Evolutionary conservation across 2,888 invertebrate species (phyloP).

Genomic region (Lathronympha strigana): DNA sequence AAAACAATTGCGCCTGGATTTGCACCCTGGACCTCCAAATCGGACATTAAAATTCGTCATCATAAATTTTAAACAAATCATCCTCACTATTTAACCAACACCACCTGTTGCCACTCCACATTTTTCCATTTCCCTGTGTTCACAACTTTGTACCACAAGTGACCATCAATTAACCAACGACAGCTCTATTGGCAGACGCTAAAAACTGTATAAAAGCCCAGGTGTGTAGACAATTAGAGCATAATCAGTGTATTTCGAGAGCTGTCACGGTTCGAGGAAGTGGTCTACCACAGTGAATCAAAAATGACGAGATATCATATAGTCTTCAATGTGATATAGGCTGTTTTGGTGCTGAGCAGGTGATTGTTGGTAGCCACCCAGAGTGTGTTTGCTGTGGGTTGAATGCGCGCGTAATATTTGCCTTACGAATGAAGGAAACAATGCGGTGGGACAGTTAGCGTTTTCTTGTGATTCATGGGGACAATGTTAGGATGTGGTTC

Average conservation of each 20-base stretch:
- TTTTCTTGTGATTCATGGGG: constrained; percentile 67
- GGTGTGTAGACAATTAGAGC: constrained; percentile 78
- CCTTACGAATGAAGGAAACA: constrained; percentile 81
- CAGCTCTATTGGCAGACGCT: constrained; percentile 59
- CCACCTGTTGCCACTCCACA: constrained; percentile 32
- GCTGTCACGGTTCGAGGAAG: constrained; percentile 80
- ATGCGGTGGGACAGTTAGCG: constrained; percentile 78
- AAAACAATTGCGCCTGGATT: not conserved
- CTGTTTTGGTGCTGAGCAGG: constrained; percentile 16
- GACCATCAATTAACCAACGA: constrained; percentile 67
- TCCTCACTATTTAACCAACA: not conserved
- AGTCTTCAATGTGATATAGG: not conserved
- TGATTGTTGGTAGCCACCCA: constrained; percentile 79
- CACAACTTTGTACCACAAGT: constrained; percentile 64
- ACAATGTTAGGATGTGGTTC: constrained; percentile 61
- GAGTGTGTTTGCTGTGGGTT: constrained; percentile 80
- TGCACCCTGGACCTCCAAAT: too few species aligned
- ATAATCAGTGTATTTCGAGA: constrained; percentile 81
- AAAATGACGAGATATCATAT: not conserved
- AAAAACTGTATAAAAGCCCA: constrained; percentile 78
- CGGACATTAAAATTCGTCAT: too few species aligned
- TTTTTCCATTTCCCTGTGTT: constrained; percentile 52
- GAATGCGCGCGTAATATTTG: constrained; percentile 81
- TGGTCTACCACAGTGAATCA: not conserved
- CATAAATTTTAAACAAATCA: not conserved